A percentile compares a stretch with the other conserved stretches of the same genome.
These are phyloP conservation scores for Coenonympha arcania DNA, from an alignment of 2,888 invertebrate genomes.

Conservation along the genomic window DNA sequence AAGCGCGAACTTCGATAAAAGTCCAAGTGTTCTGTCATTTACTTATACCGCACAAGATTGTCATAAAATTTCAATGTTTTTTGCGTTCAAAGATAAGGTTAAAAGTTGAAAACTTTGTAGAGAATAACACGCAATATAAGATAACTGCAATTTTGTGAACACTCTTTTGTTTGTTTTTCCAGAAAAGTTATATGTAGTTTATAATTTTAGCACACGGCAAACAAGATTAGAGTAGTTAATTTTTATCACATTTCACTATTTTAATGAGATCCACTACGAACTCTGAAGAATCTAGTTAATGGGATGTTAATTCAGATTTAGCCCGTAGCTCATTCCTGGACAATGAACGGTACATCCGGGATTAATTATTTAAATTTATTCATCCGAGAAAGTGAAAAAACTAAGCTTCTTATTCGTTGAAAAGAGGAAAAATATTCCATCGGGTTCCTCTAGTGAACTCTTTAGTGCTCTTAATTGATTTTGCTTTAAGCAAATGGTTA, in stretches of 20 bases:
- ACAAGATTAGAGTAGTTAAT: no score
- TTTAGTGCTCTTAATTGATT: constrained; percentile 1
- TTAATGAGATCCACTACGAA: no score
- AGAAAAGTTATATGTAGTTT: no score
- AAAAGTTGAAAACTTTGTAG: no score
- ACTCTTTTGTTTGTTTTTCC: no score
- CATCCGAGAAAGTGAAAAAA: constrained; percentile 26
- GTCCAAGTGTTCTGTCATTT: no score
- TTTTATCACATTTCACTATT: no score
- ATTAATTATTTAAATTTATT: constrained; percentile 34
- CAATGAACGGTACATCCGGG: constrained; percentile 9
- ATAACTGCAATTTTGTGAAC: no score
- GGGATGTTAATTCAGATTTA: constrained; percentile 8
- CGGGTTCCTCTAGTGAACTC: background rate
- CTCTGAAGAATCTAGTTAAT: background rate
- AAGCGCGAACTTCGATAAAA: background rate
- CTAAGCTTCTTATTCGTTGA: constrained; percentile 24
- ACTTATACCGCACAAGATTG: background rate
- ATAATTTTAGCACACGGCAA: no score
- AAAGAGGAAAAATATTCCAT: constrained; percentile 8
- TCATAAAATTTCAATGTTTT: no score
- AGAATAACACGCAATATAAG: no score
- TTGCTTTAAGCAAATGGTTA: background rate
- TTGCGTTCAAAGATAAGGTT: no score
- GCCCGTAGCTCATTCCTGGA: background rate